Evolutionary conservation across 2,888 invertebrate genomes (phyloP).

Genomic region (Pteria penguin): DNA sequence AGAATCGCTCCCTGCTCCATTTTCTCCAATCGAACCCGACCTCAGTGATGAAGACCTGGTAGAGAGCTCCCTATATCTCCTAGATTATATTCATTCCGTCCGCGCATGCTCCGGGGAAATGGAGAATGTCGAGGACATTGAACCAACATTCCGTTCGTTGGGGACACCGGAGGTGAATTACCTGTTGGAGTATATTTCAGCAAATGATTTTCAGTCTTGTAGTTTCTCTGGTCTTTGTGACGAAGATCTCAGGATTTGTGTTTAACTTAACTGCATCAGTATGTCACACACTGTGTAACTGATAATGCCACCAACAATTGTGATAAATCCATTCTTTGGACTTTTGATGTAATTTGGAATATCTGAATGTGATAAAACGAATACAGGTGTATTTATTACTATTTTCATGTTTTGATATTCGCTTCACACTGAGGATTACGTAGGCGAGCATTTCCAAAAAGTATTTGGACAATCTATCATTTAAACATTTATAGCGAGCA

Average conservation of each 20-base stretch:
- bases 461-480: too few species aligned
- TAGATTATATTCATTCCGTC: background rate
- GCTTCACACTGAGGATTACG: too few species aligned
- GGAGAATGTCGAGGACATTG: background rate
- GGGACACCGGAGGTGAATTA: background rate
- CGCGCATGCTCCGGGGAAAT: background rate
- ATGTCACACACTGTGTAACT: too few species aligned
- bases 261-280: too few species aligned
- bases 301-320: too few species aligned
- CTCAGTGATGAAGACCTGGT: background rate
- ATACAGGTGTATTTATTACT: too few species aligned
- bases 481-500: too few species aligned
- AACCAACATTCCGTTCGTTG: background rate
- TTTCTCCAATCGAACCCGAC: background rate
- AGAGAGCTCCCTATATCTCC: background rate
- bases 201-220: background rate
- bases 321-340: too few species aligned
- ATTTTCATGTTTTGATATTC: too few species aligned
- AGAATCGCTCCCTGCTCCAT: background rate
- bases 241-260: background rate
- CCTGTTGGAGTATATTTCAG: background rate
- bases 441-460: too few species aligned
- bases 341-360: too few species aligned
- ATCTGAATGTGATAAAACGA: too few species aligned
- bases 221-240: background rate